These are phyloP conservation scores for Peromyscus melanophrys DNA, from an alignment of 2,797 vertebrate species.

Conservation along the genomic window DNA sequence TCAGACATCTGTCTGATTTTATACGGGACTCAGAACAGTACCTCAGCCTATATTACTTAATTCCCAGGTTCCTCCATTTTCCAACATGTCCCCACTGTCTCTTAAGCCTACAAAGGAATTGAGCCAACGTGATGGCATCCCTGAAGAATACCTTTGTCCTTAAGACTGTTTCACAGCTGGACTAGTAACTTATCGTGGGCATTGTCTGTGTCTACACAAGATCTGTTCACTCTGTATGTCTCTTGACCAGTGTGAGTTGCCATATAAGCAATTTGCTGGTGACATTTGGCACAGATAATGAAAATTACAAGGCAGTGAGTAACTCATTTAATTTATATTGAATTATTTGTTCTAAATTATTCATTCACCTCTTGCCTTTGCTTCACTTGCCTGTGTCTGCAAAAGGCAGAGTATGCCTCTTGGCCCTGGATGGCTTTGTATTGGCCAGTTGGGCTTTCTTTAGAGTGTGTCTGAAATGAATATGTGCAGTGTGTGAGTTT, in stretches of 20 bases:
- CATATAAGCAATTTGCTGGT: not conserved
- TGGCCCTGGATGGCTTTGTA: not conserved
- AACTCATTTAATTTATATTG: not conserved
- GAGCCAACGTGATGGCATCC: not conserved
- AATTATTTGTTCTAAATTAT: not conserved
- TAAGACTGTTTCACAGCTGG: not conserved
- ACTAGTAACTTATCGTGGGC: not conserved
- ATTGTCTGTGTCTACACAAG: not conserved
- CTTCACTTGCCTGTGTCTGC: not conserved
- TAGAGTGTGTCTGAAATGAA: too few species aligned
- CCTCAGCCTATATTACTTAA: not conserved
- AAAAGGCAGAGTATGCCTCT: not conserved
- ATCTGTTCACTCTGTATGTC: not conserved
- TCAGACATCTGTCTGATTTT: not conserved
- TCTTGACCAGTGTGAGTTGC: not conserved
- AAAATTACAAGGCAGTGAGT: constrained; percentile 5
- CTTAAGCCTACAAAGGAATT: not conserved
- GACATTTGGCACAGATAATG: not conserved
- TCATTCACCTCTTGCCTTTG: too few species aligned
- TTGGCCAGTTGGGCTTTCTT: not conserved
- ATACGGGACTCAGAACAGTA: not conserved
- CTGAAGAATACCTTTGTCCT: not conserved
- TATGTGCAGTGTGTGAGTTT: not conserved
- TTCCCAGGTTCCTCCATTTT: not conserved
- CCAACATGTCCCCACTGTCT: not conserved